phyloP scores from a whole-genome alignment of 2,888 invertebrate species.

The Acholoe squamosa region DNA sequence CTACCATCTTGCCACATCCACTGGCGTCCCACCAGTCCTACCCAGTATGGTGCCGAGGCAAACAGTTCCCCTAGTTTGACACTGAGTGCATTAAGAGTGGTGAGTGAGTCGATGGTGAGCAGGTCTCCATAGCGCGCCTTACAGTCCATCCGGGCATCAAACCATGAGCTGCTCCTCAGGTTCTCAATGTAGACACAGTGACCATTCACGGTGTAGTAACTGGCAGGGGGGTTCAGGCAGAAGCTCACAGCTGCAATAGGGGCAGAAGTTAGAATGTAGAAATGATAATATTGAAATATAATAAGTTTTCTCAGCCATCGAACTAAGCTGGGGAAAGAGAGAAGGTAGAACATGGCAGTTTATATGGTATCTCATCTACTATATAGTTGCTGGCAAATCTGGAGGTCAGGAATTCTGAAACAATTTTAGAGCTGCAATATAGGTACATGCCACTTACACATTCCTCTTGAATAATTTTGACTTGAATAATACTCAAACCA shows the following conservation, averaged over 20 bases:
- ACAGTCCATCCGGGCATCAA: neutral
- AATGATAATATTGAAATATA: no score
- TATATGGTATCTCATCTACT: no score
- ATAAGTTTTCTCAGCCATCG: no score
- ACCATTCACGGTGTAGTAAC: neutral
- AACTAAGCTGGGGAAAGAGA: no score
- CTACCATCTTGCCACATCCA: conserved; percentile 38
- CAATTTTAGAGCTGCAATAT: no score
- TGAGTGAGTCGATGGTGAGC: neutral
- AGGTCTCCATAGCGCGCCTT: neutral
- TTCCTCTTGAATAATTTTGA: no score
- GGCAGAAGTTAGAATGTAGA: no score
- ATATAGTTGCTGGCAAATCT: no score
- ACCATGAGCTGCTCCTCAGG: neutral
- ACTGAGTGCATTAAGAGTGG: neutral
- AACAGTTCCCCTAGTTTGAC: neutral
- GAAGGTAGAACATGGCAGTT: no score
- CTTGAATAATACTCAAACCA: no score
- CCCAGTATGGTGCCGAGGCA: conserved; percentile 22
- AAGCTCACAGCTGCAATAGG: neutral
- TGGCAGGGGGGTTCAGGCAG: neutral
- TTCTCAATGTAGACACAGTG: conserved; percentile 4
- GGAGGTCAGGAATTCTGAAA: no score
- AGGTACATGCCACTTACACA: no score
- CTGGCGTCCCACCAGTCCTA: conserved; percentile 30